A percentile compares a stretch with the other conserved stretches of the same genome.
Evolutionary conservation across 2,113 vertebrate genomes (phyloP).

Genomic region (Microtus richardsoni): DNA sequence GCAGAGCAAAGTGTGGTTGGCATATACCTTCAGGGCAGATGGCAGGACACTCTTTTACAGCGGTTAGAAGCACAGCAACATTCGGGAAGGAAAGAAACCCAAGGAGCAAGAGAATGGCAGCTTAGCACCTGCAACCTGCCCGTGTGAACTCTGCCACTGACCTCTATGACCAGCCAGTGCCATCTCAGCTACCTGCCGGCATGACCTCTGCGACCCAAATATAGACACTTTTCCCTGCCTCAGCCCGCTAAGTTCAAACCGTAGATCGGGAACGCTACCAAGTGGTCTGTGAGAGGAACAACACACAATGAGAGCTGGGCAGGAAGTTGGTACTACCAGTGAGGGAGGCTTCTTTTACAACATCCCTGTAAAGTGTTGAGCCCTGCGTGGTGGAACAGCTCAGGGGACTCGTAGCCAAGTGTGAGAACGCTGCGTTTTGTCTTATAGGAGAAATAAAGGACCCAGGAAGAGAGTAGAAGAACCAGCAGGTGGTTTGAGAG

Average conservation of each 20-base stretch:
- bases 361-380: background rate
- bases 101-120: background rate
- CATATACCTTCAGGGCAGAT: background rate
- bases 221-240: fast-evolving
- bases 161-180: no score
- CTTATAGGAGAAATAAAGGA: background rate
- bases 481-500: background rate
- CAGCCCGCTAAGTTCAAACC: background rate
- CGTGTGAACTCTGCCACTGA: no score
- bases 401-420: background rate
- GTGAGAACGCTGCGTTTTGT: background rate
- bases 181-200: no score
- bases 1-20: background rate
- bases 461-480: background rate
- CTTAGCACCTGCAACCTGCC: fast-evolving
- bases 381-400: background rate
- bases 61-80: background rate
- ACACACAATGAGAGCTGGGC: background rate
- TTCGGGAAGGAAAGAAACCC: background rate
- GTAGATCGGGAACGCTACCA: fast-evolving
- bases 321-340: background rate
- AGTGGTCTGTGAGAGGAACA: background rate
- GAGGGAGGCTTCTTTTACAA: background rate
- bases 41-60: background rate
- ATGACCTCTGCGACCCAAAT: no score